Conservation (phyloP, 2,113 vertebrate species). For the Artemisiospiza belli region DNA sequence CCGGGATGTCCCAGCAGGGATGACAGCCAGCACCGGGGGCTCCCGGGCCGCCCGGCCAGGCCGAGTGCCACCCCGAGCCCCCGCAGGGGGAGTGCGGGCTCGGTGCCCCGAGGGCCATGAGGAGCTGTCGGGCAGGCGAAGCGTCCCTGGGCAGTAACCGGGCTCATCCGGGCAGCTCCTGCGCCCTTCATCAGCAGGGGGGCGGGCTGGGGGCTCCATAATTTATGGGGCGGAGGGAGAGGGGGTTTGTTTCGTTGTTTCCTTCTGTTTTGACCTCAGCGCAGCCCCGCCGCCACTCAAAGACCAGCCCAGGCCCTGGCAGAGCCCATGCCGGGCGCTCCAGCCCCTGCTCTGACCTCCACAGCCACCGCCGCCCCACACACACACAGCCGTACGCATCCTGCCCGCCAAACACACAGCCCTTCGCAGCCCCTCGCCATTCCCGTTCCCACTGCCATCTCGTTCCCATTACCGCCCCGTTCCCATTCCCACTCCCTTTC, state of each 20-base stretch:
- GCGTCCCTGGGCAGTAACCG: neutral
- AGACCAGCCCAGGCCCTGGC: neutral
- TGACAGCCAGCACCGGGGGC: neutral
- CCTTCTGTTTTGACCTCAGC: neutral
- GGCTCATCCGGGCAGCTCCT: neutral
- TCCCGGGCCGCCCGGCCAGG: neutral
- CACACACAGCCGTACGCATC: neutral
- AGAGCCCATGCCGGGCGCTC: neutral
- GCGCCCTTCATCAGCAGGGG: neutral
- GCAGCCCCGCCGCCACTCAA: neutral
- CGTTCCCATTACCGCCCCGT: rapidly evolving
- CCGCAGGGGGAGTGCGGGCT: neutral
- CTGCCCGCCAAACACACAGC: neutral
- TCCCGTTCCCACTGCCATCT: neutral
- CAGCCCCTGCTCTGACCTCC: neutral
- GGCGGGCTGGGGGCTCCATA: neutral
- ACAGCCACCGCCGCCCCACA: neutral
- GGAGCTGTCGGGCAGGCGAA: neutral
- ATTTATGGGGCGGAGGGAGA: no score
- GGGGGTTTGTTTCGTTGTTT: neutral
- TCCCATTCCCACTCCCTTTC: neutral
- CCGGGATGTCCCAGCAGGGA: rapidly evolving
- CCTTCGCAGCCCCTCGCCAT: neutral
- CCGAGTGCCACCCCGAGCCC: neutral
- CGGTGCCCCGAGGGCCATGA: neutral